Evolutionary conservation across 2,797 vertebrate species (phyloP).

Genomic region (Sebastes jordani): DNA sequence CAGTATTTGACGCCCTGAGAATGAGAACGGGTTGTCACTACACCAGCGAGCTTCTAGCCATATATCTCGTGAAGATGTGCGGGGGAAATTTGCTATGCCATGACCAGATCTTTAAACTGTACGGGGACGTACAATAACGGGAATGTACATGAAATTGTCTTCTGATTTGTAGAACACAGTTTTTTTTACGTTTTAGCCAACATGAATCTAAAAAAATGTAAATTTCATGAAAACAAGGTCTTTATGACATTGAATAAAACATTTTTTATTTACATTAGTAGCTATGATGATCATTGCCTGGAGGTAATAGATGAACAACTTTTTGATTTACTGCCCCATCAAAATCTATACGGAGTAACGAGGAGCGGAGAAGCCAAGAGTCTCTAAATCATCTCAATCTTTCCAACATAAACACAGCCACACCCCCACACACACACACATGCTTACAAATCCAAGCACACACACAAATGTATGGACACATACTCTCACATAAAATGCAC

Average conservation of each 20-base stretch:
- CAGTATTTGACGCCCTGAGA: too few species aligned
- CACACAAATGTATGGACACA: neutral
- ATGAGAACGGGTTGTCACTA: too few species aligned
- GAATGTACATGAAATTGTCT: neutral
- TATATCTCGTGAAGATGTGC: too few species aligned
- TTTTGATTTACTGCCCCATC: constrained; percentile 5
- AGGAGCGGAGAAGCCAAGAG: neutral
- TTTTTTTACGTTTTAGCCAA: neutral
- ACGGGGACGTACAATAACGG: neutral
- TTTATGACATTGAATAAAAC: neutral
- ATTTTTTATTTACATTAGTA: neutral
- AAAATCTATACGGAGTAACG: neutral
- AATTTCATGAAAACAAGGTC: neutral
- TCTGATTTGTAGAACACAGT: neutral
- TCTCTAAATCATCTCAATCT: constrained; percentile 18
- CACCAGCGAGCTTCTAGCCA: too few species aligned
- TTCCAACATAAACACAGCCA: constrained; percentile 22
- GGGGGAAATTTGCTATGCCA: too few species aligned
- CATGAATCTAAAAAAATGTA: neutral
- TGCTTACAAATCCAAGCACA: neutral
- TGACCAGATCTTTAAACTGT: neutral
- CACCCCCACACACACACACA: neutral
- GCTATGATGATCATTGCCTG: neutral
- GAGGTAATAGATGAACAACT: constrained; percentile 6
- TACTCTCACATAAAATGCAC: constrained; percentile 28